Evolutionary conservation across 2,888 invertebrate genomes (phyloP).

Genomic region (Macrophya alboannulata): DNA sequence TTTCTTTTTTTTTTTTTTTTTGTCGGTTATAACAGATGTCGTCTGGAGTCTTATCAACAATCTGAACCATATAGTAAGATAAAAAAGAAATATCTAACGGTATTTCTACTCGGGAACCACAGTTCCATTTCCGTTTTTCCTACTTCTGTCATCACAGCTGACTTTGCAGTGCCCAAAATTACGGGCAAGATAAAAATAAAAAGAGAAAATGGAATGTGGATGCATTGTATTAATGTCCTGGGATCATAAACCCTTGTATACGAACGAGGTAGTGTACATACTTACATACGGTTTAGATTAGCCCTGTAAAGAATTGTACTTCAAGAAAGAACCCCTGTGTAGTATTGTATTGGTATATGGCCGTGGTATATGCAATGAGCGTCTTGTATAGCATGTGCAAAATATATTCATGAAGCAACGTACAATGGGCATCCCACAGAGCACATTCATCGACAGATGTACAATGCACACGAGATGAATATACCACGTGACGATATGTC

Average conservation of each 20-base stretch:
- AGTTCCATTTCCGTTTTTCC: neutral
- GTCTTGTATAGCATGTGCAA: constrained; percentile 2
- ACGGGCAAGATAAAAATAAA: neutral
- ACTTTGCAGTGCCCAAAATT: no score
- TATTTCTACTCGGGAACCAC: neutral
- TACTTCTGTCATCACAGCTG: neutral
- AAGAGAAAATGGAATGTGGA: neutral
- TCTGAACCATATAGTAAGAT: neutral
- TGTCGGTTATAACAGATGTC: neutral
- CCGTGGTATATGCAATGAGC: neutral
- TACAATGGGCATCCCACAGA: neutral
- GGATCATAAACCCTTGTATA: neutral
- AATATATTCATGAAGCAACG: constrained; percentile 7
- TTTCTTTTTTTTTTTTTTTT: no score
- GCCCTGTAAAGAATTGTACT: neutral
- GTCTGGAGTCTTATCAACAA: neutral
- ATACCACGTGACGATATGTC: neutral
- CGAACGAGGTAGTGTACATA: neutral
- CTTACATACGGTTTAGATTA: neutral
- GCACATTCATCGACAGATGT: constrained; percentile 1
- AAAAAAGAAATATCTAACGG: no score
- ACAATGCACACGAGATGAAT: neutral
- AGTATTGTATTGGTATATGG: neutral
- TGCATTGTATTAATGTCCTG: neutral
- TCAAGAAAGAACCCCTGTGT: neutral